These are phyloP conservation scores for Myotis findleyi DNA, from an alignment of 2,797 vertebrate species.

Conservation along the genomic window DNA sequence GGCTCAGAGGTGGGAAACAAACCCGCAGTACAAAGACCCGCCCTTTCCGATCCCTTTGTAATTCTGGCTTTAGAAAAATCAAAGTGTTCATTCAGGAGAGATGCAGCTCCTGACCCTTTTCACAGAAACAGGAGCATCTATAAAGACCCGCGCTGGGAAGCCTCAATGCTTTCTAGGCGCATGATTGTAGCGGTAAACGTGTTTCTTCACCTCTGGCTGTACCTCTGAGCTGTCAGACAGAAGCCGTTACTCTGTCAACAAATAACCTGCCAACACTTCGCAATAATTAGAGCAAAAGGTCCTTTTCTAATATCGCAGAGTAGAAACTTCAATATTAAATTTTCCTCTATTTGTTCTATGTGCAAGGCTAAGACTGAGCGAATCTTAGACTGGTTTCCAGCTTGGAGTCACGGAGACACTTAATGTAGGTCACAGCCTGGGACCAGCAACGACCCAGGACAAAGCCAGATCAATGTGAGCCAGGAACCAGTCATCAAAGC, in stretches of 20 bases:
- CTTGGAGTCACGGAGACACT: neutral
- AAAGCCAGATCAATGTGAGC: neutral
- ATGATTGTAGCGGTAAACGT: neutral
- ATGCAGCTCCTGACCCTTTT: neutral
- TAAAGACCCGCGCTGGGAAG: neutral
- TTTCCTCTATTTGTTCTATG: neutral
- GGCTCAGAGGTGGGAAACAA: constrained; percentile 35
- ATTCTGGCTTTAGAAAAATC: constrained; percentile 60
- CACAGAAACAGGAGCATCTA: neutral
- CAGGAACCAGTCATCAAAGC: neutral
- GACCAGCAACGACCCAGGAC: neutral
- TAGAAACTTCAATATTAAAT: neutral
- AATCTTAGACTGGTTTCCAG: neutral
- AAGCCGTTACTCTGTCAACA: neutral
- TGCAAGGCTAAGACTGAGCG: neutral
- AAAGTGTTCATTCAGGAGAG: constrained; percentile 48
- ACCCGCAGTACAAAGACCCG: neutral
- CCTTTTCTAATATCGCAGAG: neutral
- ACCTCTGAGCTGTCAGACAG: neutral
- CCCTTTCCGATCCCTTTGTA: constrained; percentile 18
- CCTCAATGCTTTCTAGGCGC: neutral
- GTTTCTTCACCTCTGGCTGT: neutral
- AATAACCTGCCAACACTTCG: neutral
- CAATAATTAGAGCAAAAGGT: neutral
- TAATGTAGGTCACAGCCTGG: neutral